Evolutionary conservation across 1,140 invertebrate species (phyloP).

Genomic region (Drosophila grimshawi): DNA sequence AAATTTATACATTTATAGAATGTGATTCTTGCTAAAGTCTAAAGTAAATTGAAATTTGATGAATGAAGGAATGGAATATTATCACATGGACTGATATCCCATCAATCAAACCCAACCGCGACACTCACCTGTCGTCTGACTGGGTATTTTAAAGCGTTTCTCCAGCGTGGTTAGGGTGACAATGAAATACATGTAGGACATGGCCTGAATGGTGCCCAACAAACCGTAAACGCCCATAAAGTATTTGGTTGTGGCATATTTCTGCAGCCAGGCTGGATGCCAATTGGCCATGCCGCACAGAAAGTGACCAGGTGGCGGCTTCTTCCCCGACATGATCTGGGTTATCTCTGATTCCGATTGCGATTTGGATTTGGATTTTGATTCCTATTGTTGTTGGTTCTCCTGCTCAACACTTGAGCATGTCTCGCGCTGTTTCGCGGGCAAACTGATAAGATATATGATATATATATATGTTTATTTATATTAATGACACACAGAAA

Average conservation of each 20-base stretch:
- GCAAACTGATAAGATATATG: constrained; percentile 53
- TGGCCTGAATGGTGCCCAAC: constrained; percentile 89
- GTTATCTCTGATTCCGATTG: not conserved
- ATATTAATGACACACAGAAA: constrained; percentile 7
- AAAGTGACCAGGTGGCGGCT: constrained; percentile 52
- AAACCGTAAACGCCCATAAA: constrained; percentile 89
- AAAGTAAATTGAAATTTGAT: not conserved
- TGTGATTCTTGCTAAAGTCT: constrained; percentile 1
- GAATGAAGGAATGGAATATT: not conserved
- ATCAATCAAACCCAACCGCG: constrained; percentile 30
- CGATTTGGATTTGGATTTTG: too few species aligned
- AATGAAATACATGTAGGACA: constrained; percentile 89
- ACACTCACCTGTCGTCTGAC: constrained; percentile 88
- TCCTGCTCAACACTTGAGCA: constrained; percentile 26
- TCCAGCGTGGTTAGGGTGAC: constrained; percentile 89
- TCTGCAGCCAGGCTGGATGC: constrained; percentile 88
- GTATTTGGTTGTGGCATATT: constrained; percentile 86
- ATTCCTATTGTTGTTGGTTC: constrained; percentile 1
- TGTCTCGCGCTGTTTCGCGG: constrained; percentile 4
- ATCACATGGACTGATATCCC: constrained; percentile 27
- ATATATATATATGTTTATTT: constrained; percentile 4
- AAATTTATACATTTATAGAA: constrained; percentile 15
- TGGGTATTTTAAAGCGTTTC: constrained; percentile 90
- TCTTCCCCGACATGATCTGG: constrained; percentile 57
- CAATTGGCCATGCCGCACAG: constrained; percentile 87